A percentile compares a stretch with the other conserved stretches of the same genome.
Conservation (phyloP, 2,888 invertebrate genomes). For the Synanthedon formicaeformis region DNA sequence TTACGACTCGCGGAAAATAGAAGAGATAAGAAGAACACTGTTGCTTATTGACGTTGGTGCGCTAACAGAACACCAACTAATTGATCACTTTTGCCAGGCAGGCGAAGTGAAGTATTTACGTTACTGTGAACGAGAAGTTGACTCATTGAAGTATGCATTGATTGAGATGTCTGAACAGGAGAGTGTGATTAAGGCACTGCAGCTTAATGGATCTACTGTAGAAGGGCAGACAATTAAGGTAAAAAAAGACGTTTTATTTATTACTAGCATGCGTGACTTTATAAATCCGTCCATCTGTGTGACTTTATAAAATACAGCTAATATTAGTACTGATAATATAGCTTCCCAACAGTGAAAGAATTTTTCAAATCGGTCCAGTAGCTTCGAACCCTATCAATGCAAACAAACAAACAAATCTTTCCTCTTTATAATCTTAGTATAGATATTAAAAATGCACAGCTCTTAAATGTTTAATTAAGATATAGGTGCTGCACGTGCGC, state of each 20-base stretch:
- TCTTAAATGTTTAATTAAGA: background rate
- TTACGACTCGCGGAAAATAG: conserved; percentile 89
- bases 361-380: too few species aligned
- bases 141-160: conserved; percentile 83
- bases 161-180: conserved; percentile 95
- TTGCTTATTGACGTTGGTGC: conserved; percentile 85
- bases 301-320: too few species aligned
- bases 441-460: background rate
- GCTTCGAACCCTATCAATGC: too few species aligned
- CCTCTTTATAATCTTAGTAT: too few species aligned
- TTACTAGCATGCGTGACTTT: too few species aligned
- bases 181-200: conserved; percentile 86
- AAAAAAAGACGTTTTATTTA: too few species aligned
- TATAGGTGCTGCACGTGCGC: too few species aligned
- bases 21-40: conserved; percentile 95
- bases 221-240: conserved; percentile 76
- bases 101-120: conserved; percentile 96
- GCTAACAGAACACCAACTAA: conserved; percentile 83
- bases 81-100: conserved; percentile 86
- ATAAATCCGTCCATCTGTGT: too few species aligned
- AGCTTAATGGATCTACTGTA: conserved; percentile 83
- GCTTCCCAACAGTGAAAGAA: too few species aligned
- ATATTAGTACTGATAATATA: too few species aligned
- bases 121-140: conserved; percentile 86
- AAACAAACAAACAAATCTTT: too few species aligned